Evolutionary conservation across 2,888 invertebrate genomes (phyloP), one percentile per base, ranked within the genome.

Genomic region (Coelogynopora nodosa): DNA sequence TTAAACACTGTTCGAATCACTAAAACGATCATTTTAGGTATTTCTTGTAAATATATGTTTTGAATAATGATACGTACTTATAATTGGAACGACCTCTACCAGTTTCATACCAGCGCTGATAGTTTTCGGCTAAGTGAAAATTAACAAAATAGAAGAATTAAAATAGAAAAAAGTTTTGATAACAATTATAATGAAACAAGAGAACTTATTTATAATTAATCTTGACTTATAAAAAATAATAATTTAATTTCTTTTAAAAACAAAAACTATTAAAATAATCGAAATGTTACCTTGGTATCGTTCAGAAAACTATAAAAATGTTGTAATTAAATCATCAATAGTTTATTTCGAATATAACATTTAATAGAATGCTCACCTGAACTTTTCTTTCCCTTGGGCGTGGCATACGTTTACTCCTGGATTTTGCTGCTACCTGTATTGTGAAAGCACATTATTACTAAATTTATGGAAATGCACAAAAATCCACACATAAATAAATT

Each of bases 51-150:
- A n/a, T n/a, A n/a, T n/a, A n/a, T n/a, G n/a, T n/a, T n/a, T n/a
- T n/a, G 5, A 49, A 49, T 49, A 10, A 5, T 74, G 2, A 74
- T 13, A 13, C 74, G 2, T 74, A 74, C 74, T 74, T 23, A 74
- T 74, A n/a, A 74, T 13, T n/a, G 23, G 74, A 74, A 26, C 23
- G 10, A 2, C 27, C 10, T 74, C 74, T 74, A n/a, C 74, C 23
- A n/a, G 74, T n/a, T 5, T 74, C 74, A 26, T 74, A 74, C 74
- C 74, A 74, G 2, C 27, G 74, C 23, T 74, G 74, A 26, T 74
- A 74, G 27, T 74, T 74, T 74, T 74, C 74, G 74, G 74, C 74
- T 74, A 74, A 74, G 23, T n/a, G n/a, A n/a, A n/a, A n/a, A n/a
- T n/a, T n/a, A n/a, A n/a, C n/a, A n/a, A n/a, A n/a, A n/a, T n/a